phyloP scores from a whole-genome alignment of 2,113 vertebrate genomes.

The Connochaetes taurinus region DNA sequence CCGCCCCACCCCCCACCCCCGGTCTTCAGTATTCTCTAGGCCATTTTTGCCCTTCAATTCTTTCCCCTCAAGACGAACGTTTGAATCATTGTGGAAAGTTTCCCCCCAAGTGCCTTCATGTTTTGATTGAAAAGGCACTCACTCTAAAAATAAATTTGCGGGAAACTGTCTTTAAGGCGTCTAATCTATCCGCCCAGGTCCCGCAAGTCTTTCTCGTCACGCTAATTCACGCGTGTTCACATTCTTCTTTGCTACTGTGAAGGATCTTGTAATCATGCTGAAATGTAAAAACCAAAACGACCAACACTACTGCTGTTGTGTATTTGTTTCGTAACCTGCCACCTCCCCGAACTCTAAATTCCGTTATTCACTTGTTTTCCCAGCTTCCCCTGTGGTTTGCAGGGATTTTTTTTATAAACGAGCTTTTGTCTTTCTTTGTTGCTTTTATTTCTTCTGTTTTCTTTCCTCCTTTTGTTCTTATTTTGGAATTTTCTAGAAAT shows the following conservation, averaged over 20 bases:
- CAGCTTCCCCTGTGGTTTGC: not conserved
- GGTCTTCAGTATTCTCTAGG: not conserved
- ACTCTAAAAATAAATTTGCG: not conserved
- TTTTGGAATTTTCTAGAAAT: slow-evolving; percentile 16
- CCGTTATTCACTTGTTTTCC: not conserved
- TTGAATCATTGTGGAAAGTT: not conserved
- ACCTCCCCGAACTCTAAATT: not conserved
- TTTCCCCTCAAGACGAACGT: not conserved
- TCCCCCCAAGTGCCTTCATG: not conserved
- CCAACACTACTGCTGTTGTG: fast-evolving
- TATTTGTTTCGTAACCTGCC: not conserved
- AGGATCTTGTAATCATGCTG: not conserved
- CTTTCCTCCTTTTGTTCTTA: not conserved
- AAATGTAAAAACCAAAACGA: not conserved
- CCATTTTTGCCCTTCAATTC: not conserved
- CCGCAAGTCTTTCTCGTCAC: no score
- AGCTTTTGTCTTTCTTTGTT: not conserved
- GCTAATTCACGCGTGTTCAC: not conserved
- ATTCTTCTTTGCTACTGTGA: no score
- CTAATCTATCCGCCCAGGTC: fast-evolving
- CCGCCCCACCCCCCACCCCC: not conserved
- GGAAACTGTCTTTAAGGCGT: not conserved
- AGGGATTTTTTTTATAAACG: not conserved
- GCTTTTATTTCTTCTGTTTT: not conserved
- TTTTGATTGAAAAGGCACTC: not conserved